These are phyloP conservation scores for Potamarius usumacintae DNA, from an alignment of 2,113 vertebrate genomes.

Conservation along the genomic window DNA sequence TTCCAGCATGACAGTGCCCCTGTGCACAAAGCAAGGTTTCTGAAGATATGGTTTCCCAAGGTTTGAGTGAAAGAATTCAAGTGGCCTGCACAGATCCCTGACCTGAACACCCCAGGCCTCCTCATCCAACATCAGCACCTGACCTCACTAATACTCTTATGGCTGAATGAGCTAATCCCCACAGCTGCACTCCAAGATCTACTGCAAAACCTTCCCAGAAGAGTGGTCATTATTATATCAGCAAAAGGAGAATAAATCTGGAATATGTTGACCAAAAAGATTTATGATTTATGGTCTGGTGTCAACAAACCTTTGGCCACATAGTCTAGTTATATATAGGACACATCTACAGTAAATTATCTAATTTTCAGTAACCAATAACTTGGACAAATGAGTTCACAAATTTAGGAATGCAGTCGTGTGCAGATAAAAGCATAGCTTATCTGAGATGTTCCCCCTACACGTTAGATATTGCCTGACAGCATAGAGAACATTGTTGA, in stretches of 20 bases:
- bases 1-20: too few relatives aligned
- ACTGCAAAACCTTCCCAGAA: not conserved
- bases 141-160: not conserved
- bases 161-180: not conserved
- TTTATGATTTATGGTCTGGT: not conserved
- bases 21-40: too few relatives aligned
- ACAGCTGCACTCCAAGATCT: not conserved
- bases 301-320: not conserved
- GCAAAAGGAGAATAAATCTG: not conserved
- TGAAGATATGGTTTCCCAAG: too few relatives aligned
- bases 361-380: not conserved
- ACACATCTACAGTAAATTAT: not conserved
- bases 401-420: not conserved
- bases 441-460: not conserved
- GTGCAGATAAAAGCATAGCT: not conserved
- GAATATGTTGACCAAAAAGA: not conserved
- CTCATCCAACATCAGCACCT: not conserved
- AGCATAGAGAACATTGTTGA: conserved; percentile 4
- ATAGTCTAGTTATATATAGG: not conserved
- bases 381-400: not conserved
- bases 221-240: not conserved
- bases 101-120: not conserved
- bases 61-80: too few relatives aligned
- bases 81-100: not conserved
- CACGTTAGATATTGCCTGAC: not conserved